Evolutionary conservation across 2,113 vertebrate genomes (phyloP).

Genomic region (Hyaena hyaena): DNA sequence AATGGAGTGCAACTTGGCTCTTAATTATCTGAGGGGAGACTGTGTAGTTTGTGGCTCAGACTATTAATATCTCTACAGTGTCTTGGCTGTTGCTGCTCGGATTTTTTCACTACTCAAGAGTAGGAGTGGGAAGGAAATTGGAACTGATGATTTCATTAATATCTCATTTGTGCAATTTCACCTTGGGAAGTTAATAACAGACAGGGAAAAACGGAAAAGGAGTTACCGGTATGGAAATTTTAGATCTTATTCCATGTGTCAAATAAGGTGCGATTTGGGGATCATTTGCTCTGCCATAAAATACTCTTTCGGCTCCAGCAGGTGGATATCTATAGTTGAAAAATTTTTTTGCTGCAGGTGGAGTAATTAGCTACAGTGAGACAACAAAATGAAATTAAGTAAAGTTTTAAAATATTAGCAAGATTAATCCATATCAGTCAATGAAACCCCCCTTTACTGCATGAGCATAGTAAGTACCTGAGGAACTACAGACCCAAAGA

Average conservation of each 20-base stretch:
- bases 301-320: conserved; percentile 86
- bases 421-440: background rate
- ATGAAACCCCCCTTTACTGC: background rate
- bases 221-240: conserved; percentile 84
- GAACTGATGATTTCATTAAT: background rate
- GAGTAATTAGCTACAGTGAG: conserved; percentile 86
- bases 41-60: background rate
- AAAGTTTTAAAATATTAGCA: background rate
- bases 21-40: background rate
- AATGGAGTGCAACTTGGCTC: background rate
- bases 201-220: background rate
- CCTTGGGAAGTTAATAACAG: background rate
- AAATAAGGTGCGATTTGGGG: conserved; percentile 87
- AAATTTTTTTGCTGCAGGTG: conserved; percentile 87
- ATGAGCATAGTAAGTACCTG: background rate
- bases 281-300: conserved; percentile 90
- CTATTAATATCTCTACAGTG: background rate
- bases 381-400: conserved; percentile 46
- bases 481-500: background rate
- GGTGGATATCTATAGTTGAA: conserved; percentile 85
- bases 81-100: background rate
- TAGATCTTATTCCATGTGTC: conserved; percentile 87
- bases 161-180: background rate
- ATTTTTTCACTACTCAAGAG: background rate
- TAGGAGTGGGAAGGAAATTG: background rate